Evolutionary conservation across 2,888 invertebrate species (phyloP), one percentile per base, ranked within the genome.

Genomic region (Himalopsyche tibetana): DNA sequence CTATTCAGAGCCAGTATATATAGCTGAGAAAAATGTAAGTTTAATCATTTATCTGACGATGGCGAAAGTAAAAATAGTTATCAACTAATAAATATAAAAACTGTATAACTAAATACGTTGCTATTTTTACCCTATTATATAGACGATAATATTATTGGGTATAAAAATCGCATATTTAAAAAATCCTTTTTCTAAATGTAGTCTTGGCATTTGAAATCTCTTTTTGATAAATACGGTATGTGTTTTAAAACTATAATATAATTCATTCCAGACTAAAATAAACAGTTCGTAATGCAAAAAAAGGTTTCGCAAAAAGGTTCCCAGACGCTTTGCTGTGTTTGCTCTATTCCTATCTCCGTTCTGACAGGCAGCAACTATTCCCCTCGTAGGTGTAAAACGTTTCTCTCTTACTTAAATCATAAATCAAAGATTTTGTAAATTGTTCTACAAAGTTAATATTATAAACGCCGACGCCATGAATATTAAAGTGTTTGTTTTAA

Each of bases 381-480:
- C n/a, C n/a, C 28, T 63, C 63, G 63, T 63, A n/a, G n/a, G 28
- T 28, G 19, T 63, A 19, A 51, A 51, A 15, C 51, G 51, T 51
- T 51, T 74, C 80, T 81, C 83, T 85, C 63, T 82, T 82, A 82
- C 84, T 84, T 86, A 83, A 84, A 82, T 85, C 88, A 84, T 87
- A 87, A 87, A 87, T 87, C 87, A 87, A 82, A 80, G 82, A 55
- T 84, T 85, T 82, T 83, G 79, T 87, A 87, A 87, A 87, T 85
- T 83, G 84, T 87, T 84, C 63, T 82, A 83, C 84, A 87, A 83
- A 84, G 63, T 87, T 86, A 80, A 84, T 82, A 82, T 63, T 51
- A 51, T 55, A 28, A 86, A 86, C 56, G 84, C 84, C 80, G 55
- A 84, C 69, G 79, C 45, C 51, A 82, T 87, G 86, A 87, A 87